Percentiles rank a stretch among this genome's conserved stretches.
Evolutionary conservation across 2,113 vertebrate genomes (phyloP).

Genomic region (Thomomys bottae): DNA sequence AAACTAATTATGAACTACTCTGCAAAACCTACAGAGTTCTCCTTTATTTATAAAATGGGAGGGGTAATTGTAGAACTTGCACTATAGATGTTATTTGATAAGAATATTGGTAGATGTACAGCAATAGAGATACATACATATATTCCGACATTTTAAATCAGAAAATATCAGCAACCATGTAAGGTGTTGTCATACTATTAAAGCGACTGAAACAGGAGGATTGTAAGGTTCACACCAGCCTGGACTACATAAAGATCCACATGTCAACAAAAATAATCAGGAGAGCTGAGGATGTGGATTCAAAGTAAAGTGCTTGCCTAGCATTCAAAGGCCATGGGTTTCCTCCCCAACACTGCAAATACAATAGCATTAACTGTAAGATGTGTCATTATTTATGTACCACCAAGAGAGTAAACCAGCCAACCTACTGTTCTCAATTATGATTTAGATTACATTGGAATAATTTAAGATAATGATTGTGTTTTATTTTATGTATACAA

Average conservation of each 20-base stretch:
- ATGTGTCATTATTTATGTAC: neutral
- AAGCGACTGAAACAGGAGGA: too few relatives aligned
- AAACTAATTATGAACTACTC: neutral
- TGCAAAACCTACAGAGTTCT: neutral
- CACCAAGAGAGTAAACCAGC: neutral
- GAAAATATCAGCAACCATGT: neutral
- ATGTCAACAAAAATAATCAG: neutral
- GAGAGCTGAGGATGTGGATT: neutral
- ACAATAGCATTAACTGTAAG: neutral
- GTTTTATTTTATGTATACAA: conserved; percentile 1
- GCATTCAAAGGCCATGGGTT: neutral
- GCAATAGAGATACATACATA: neutral
- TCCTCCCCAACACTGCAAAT: neutral
- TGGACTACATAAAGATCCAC: neutral
- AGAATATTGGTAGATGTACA: neutral
- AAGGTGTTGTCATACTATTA: neutral
- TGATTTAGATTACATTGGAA: neutral
- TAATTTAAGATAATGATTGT: neutral
- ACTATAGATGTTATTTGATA: neutral
- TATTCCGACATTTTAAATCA: conserved; percentile 9
- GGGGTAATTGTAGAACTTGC: neutral
- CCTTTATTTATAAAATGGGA: neutral
- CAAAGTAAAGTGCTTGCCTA: neutral
- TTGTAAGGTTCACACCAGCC: too few relatives aligned
- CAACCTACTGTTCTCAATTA: neutral